Conservation (phyloP, 2,888 invertebrate genomes). For the Chymomyza procnemis region DNA sequence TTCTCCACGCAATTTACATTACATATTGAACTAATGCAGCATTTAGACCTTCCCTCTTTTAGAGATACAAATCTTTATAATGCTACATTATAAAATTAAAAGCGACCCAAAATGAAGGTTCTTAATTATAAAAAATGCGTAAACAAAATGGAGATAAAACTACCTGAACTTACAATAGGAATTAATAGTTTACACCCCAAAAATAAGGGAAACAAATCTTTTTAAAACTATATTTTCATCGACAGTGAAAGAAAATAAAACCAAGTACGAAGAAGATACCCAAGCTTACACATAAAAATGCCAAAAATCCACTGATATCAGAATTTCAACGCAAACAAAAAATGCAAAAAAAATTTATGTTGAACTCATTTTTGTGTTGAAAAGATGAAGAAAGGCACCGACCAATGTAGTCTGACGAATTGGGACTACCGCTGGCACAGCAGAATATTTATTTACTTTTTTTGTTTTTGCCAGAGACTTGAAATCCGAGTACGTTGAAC, state of each 20-base stretch:
- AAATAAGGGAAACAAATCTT: constrained; percentile 18
- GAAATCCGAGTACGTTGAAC: constrained; percentile 62
- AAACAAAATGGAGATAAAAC: not conserved
- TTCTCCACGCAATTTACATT: no score
- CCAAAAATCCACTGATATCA: constrained; percentile 1
- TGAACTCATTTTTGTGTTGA: constrained; percentile 7
- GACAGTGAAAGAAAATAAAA: not conserved
- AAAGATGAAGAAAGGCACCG: constrained; percentile 35
- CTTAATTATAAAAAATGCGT: not conserved
- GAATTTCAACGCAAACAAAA: constrained; percentile 19
- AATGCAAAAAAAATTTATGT: not conserved
- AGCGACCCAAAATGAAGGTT: no score
- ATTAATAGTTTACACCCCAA: not conserved
- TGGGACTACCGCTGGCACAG: constrained; percentile 5
- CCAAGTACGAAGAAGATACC: not conserved
- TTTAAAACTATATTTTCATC: constrained; percentile 3
- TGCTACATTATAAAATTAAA: no score
- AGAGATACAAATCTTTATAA: no score
- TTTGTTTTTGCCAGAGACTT: constrained; percentile 35
- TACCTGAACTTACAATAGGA: not conserved
- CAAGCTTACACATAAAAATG: constrained; percentile 32
- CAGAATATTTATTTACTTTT: constrained; percentile 44
- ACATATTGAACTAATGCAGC: no score
- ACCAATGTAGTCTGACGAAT: not conserved
- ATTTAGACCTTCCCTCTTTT: no score